Evolutionary conservation across 2,888 invertebrate genomes (phyloP).

Genomic region (Hoplodrina blanda): DNA sequence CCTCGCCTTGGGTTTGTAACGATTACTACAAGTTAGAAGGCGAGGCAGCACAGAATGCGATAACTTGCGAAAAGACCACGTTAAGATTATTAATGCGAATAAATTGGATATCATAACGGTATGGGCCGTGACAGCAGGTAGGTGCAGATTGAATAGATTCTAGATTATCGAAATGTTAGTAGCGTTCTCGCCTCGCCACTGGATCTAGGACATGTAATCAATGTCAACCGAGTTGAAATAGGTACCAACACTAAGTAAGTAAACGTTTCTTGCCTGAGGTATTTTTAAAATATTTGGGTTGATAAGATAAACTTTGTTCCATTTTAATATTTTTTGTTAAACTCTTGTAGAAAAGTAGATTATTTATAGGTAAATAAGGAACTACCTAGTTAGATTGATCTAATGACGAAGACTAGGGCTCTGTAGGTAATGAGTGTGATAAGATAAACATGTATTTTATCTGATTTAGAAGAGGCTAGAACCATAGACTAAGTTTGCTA

Average conservation of each 20-base stretch:
- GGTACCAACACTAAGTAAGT: slow-evolving; percentile 20
- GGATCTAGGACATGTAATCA: slow-evolving; percentile 47
- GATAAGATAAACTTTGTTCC: slow-evolving; percentile 51
- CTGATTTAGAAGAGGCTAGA: slow-evolving; percentile 46
- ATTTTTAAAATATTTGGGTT: slow-evolving; percentile 34
- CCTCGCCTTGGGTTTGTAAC: slow-evolving; percentile 61
- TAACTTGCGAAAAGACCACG: slow-evolving; percentile 48
- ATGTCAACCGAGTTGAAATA: slow-evolving; percentile 30
- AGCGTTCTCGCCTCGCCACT: slow-evolving; percentile 30
- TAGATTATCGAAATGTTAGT: slow-evolving; percentile 27
- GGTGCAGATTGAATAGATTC: neutral
- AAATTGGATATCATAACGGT: slow-evolving; percentile 17
- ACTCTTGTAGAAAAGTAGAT: slow-evolving; percentile 2
- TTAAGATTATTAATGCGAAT: slow-evolving; percentile 25
- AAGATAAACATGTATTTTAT: slow-evolving; percentile 45
- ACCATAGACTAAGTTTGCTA: slow-evolving; percentile 4
- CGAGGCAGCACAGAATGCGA: slow-evolving; percentile 40
- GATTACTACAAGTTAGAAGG: slow-evolving; percentile 55
- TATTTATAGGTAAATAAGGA: slow-evolving; percentile 13
- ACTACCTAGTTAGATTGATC: slow-evolving; percentile 2
- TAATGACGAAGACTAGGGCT: slow-evolving; percentile 14
- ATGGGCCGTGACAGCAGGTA: slow-evolving; percentile 1
- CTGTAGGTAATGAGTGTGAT: slow-evolving; percentile 25
- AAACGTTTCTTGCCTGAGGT: slow-evolving; percentile 26
- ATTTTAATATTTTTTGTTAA: slow-evolving; percentile 19